These are phyloP conservation scores for Pterophyllum scalare DNA, from an alignment of 2,113 vertebrate genomes.

Conservation along the genomic window DNA sequence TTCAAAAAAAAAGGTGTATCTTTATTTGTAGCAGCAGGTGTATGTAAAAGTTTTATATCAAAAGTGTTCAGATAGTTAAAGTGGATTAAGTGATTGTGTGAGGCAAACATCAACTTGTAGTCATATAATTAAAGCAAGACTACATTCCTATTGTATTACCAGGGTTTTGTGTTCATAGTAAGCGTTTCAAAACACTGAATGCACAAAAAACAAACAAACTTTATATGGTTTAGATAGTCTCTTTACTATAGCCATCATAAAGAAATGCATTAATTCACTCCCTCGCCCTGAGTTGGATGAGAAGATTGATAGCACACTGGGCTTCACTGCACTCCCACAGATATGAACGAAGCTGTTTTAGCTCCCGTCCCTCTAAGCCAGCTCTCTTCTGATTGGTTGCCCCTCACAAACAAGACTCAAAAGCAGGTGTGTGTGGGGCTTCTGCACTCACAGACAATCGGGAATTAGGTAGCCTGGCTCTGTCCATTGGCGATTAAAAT, in stretches of 20 bases:
- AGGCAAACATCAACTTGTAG: background rate
- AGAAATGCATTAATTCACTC: background rate
- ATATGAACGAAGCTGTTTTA: background rate
- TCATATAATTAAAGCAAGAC: background rate
- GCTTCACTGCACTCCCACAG: background rate
- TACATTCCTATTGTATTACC: background rate
- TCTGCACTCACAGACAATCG: background rate
- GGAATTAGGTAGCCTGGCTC: background rate
- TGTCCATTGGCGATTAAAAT: background rate
- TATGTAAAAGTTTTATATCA: background rate
- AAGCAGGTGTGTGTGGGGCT: background rate
- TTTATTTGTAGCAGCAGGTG: constrained; percentile 30
- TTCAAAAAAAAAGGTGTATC: background rate
- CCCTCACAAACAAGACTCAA: background rate
- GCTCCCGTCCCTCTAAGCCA: background rate
- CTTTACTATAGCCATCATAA: background rate
- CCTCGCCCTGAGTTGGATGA: background rate
- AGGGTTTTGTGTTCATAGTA: background rate
- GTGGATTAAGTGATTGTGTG: background rate
- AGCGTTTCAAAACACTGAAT: background rate
- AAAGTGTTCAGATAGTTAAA: background rate
- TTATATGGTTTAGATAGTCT: background rate
- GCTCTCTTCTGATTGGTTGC: background rate
- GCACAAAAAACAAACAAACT: background rate
- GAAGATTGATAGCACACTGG: background rate